These are phyloP conservation scores for Mohoua ochrocephala DNA, from an alignment of 2,113 vertebrate genomes.

Conservation along the genomic window DNA sequence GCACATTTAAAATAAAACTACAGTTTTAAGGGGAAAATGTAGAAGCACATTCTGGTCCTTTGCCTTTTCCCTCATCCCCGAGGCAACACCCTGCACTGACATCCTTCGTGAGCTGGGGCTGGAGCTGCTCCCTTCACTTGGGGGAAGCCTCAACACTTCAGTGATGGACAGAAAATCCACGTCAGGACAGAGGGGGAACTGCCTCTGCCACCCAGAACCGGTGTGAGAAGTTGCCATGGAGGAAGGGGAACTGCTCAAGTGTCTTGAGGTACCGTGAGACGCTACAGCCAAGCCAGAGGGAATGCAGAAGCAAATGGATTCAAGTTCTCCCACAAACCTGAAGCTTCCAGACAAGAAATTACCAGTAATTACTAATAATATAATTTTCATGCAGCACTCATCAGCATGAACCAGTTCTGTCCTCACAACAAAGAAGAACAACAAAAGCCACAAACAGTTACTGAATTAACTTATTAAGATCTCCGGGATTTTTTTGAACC, in stretches of 20 bases:
- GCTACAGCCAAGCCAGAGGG: conserved; percentile 44
- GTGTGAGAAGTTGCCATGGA: conserved; percentile 71
- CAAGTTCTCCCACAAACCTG: conserved; percentile 50
- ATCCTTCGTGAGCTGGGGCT: neutral
- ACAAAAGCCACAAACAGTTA: conserved; percentile 54
- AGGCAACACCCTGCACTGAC: neutral
- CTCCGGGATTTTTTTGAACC: conserved; percentile 40
- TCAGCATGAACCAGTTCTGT: conserved; percentile 20
- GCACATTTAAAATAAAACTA: neutral
- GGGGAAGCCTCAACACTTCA: neutral
- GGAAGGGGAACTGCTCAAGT: conserved; percentile 66
- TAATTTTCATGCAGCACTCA: conserved; percentile 48
- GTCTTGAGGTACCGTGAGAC: conserved; percentile 11
- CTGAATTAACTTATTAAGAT: conserved; percentile 39
- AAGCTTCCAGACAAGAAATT: conserved; percentile 57
- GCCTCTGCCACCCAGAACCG: conserved; percentile 49
- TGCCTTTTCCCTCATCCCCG: neutral
- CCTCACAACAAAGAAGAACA: conserved; percentile 53
- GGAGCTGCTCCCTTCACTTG: neutral
- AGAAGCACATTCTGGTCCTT: neutral
- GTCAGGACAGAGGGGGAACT: neutral
- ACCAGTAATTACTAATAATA: conserved; percentile 64
- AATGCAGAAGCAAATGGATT: conserved; percentile 51
- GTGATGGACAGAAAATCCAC: neutral
- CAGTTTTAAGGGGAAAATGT: neutral